Conservation (phyloP, 1,140 invertebrate genomes). For the Paracyclopina nana region DNA sequence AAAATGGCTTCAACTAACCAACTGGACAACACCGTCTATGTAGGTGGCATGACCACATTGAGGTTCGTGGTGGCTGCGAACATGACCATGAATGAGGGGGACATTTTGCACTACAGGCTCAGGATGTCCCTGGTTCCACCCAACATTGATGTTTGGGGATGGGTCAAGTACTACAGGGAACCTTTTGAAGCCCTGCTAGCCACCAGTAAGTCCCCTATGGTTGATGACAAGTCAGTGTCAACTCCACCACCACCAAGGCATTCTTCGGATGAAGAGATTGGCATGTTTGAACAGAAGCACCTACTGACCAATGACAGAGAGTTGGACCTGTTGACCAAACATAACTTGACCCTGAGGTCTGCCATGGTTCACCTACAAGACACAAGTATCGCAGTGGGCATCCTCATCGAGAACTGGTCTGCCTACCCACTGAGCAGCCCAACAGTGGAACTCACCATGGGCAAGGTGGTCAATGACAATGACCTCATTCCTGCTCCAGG, state of each 20-base stretch:
- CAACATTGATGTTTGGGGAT: background rate
- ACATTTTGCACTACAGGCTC: background rate
- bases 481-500: background rate
- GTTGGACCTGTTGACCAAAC: background rate
- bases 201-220: background rate
- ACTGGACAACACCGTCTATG: background rate
- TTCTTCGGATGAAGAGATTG: background rate
- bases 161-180: background rate
- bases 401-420: constrained; percentile 1
- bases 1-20: background rate
- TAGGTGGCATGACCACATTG: background rate
- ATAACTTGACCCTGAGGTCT: background rate
- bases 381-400: background rate
- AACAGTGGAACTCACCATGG: background rate
- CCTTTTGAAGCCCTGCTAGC: no score
- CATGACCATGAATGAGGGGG: background rate
- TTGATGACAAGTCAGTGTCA: background rate
- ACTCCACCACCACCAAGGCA: background rate
- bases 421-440: background rate
- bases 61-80: background rate
- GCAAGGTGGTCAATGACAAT: background rate
- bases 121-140: background rate
- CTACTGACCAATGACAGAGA: background rate
- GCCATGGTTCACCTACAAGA: background rate
- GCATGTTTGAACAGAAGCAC: background rate